phyloP scores from a whole-genome alignment of 1,140 invertebrate species.

The Planococcus citri region DNA sequence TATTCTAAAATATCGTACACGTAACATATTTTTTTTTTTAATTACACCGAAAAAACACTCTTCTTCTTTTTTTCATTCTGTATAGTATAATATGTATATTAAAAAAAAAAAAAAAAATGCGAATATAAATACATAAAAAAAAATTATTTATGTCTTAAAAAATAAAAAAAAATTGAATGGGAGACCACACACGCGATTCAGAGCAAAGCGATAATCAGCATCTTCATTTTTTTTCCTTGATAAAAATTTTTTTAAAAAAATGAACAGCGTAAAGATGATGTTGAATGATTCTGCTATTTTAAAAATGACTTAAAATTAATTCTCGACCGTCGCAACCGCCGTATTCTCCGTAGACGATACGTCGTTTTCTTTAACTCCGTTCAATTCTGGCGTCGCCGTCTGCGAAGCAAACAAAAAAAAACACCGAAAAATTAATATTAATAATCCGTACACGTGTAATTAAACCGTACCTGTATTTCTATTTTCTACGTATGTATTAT shows the following conservation, averaged over 20 bases:
- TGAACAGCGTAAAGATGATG: neutral
- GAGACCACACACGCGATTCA: conserved; percentile 1
- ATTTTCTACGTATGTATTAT: too few species aligned
- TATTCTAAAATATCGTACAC: neutral
- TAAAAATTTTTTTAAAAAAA: conserved; percentile 3
- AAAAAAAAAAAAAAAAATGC: neutral
- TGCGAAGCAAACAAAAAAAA: neutral
- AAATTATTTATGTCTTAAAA: neutral
- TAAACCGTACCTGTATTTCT: too few species aligned
- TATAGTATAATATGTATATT: neutral
- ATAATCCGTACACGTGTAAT: too few species aligned
- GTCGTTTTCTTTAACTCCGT: neutral
- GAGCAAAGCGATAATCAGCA: conserved; percentile 1
- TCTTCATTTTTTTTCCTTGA: neutral
- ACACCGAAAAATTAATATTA: neutral
- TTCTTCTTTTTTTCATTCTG: neutral
- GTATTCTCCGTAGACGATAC: neutral
- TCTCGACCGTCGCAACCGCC: neutral
- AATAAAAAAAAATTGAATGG: neutral
- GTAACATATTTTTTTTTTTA: neutral
- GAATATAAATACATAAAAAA: neutral
- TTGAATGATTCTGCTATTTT: neutral
- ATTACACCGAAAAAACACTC: conserved; percentile 5
- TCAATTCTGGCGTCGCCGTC: neutral
- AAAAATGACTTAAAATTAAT: neutral